These are phyloP conservation scores for Lacanobia wlatinum DNA, from an alignment of 2,888 invertebrate species.

Conservation along the genomic window DNA sequence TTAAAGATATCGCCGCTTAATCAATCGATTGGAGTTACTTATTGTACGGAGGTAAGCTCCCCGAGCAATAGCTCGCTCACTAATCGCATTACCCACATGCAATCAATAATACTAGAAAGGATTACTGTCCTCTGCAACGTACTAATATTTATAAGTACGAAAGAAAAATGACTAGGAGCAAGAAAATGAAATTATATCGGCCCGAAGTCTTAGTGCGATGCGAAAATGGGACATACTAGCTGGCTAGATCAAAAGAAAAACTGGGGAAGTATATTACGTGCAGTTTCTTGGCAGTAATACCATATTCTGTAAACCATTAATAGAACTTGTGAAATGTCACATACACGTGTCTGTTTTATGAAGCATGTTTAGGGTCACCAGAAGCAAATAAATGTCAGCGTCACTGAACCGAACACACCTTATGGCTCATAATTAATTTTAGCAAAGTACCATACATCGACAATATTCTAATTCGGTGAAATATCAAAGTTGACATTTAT, in stretches of 20 bases:
- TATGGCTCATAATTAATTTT: conserved; percentile 48
- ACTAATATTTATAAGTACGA: conserved; percentile 33
- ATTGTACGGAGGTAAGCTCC: conserved; percentile 71
- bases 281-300: conserved; percentile 42
- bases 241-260: neutral
- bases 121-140: conserved; percentile 52
- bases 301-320: conserved; percentile 33
- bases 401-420: conserved; percentile 37
- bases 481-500: conserved; percentile 27
- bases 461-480: conserved; percentile 6
- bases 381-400: conserved; percentile 54
- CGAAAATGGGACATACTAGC: conserved; percentile 14
- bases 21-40: conserved; percentile 61
- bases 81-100: conserved; percentile 85
- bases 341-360: conserved; percentile 28
- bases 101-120: conserved; percentile 81
- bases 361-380: conserved; percentile 42
- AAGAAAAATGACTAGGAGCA: conserved; percentile 14
- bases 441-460: conserved; percentile 14
- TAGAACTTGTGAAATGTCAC: conserved; percentile 54
- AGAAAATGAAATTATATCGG: neutral
- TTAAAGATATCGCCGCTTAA: conserved; percentile 47
- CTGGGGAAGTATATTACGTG: conserved; percentile 3
- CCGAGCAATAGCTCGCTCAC: conserved; percentile 74
- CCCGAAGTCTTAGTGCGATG: neutral